Evolutionary conservation across 2,888 invertebrate genomes (phyloP), one percentile per base, ranked within the genome.

Genomic region (Operophtera brumata): DNA sequence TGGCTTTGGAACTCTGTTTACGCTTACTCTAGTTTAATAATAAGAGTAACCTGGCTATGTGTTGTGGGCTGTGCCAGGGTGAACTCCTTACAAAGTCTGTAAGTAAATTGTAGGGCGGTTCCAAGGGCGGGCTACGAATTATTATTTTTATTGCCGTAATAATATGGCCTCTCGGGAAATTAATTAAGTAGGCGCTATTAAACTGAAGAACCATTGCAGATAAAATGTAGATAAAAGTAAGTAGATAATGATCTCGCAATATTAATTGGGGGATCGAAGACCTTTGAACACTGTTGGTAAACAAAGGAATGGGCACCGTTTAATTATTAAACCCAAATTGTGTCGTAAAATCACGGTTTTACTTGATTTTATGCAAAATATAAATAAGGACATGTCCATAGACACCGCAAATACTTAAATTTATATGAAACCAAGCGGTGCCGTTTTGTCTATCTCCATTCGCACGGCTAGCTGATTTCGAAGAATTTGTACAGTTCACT

Each of bases 71-170:
- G 26, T 44, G 47, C 11, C 25, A 20, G 26, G 37, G 11, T 13
- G 10, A 57, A 51, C 44, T 53, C 49, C 50, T 57, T 54, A 59
- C 45, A 60, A 67, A 68, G 59, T 61, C 59, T 48, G 63, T 60
- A 63, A 66, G 73, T 69, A 76, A 79, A 72, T 73, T 59, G 66
- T 54, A 44, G 75, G 79, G 78, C 75, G 75, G 73, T 59, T 48
- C 61, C 47, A 36, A 47, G 58, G 64, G 62, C 61, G 65, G 65
- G 48, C 54, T 42, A 76, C 75, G 76, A 80, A 83, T 82, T 77
- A 82, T 82, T 78, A 79, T 78, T 79, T 81, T 82, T 79, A 85
- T 82, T 71, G 69, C 75, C 65, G 59, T 73, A 71, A 78, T 80
- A 77, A 76, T 69, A 73, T 64, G 65, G 66, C 66, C 66, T 62